phyloP scores from a whole-genome alignment of 2,888 invertebrate genomes.

The Tortricodes alternella region DNA sequence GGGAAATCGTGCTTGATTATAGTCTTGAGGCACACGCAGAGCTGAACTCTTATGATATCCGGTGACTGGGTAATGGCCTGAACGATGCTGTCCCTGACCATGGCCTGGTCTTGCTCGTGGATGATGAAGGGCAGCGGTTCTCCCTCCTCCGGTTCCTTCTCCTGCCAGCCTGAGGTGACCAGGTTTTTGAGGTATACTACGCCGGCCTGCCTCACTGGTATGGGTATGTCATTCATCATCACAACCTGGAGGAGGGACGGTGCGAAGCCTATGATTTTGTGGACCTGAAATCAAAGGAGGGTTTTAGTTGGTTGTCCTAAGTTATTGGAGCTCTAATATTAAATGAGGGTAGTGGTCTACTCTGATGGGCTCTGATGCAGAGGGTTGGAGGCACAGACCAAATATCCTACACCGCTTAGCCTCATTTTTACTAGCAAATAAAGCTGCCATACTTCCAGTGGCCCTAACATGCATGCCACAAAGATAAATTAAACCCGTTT shows the following conservation, averaged over 20 bases:
- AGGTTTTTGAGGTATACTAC: slow-evolving; percentile 98
- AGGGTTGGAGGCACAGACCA: no score
- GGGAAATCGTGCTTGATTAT: slow-evolving; percentile 99
- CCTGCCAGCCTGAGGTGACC: slow-evolving; percentile 94
- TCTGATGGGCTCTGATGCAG: no score
- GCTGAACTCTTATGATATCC: slow-evolving; percentile 93
- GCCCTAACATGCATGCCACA: no score
- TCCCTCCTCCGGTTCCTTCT: slow-evolving; percentile 88
- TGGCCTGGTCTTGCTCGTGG: slow-evolving; percentile 97
- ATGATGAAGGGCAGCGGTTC: slow-evolving; percentile 91
- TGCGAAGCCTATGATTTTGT: slow-evolving; percentile 95
- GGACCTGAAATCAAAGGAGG: slow-evolving; percentile 57
- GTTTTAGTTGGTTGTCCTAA: no score
- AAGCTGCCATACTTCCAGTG: no score
- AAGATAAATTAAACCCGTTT: no score
- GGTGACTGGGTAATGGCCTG: slow-evolving; percentile 97
- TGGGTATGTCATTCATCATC: slow-evolving; percentile 93
- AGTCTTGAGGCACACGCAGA: slow-evolving; percentile 95
- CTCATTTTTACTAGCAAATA: no score
- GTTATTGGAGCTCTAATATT: no score
- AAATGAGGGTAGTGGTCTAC: no score
- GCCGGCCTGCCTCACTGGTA: slow-evolving; percentile 97
- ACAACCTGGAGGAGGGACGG: slow-evolving; percentile 96
- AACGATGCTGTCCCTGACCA: slow-evolving; percentile 96
- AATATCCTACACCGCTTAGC: no score